Percentiles rank a stretch among this genome's conserved stretches.
phyloP scores from a whole-genome alignment of 1,140 invertebrate genomes.

The Phymastichus coffea region DNA sequence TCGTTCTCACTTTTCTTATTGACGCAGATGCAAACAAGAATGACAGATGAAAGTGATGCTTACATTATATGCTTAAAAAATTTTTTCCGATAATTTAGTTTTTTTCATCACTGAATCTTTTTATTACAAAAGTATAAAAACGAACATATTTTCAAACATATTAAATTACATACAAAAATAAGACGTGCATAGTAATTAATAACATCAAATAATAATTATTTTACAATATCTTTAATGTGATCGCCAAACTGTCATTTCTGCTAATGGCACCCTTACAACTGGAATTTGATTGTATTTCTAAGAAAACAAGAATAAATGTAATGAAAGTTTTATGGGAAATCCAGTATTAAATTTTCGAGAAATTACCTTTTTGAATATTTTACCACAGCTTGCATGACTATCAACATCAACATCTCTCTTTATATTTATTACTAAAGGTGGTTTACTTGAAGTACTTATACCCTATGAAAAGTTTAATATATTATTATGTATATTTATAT shows the following conservation, averaged over 20 bases:
- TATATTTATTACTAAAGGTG: too few relatives aligned
- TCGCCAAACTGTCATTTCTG: conserved; percentile 9
- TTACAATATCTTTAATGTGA: not conserved
- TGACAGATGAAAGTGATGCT: too few relatives aligned
- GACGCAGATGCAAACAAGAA: too few relatives aligned
- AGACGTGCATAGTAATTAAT: not conserved
- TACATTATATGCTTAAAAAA: too few relatives aligned
- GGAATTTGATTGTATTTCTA: conserved; percentile 4
- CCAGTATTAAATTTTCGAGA: not conserved
- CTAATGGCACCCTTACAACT: not conserved
- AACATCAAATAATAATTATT: not conserved
- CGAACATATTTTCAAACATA: too few relatives aligned
- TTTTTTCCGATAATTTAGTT: too few relatives aligned
- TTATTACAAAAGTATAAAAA: not conserved
- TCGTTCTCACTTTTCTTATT: too few relatives aligned
- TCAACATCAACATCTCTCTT: too few relatives aligned
- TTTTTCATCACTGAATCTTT: too few relatives aligned
- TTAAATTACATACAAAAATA: not conserved
- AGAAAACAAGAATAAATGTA: not conserved
- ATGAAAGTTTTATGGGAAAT: not conserved
- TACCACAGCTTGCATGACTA: too few relatives aligned
- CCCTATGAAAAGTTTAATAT: not conserved
- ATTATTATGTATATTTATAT: not conserved
- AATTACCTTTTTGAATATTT: conserved; percentile 14
- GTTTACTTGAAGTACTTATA: not conserved